A percentile compares a stretch with the other conserved stretches of the same genome.
Evolutionary conservation across 2,113 vertebrate genomes (phyloP).

Genomic region (Saimiri boliviensis): DNA sequence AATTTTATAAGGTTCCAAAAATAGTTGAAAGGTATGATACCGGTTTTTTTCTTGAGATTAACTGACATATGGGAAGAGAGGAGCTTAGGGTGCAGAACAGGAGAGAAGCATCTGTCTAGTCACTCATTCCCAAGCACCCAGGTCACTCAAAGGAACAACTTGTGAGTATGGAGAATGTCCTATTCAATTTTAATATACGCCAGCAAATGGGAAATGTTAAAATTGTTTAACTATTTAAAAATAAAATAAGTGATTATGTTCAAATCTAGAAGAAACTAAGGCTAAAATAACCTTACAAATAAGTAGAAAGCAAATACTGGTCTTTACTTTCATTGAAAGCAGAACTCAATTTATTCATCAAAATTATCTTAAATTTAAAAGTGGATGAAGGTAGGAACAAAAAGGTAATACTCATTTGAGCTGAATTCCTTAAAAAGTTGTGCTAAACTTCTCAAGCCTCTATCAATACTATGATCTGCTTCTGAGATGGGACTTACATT

Average conservation of each 20-base stretch:
- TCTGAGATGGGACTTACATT: neutral
- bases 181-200: neutral
- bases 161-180: neutral
- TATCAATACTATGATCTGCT: neutral
- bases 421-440: neutral
- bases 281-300: neutral
- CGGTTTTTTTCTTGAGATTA: neutral
- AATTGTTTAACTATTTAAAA: neutral
- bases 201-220: neutral
- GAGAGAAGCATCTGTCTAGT: no score
- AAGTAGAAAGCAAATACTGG: neutral
- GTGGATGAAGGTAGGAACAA: neutral
- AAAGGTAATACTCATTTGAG: neutral
- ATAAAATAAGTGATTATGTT: neutral
- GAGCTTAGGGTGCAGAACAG: fast-evolving
- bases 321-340: neutral
- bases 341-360: neutral
- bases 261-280: neutral
- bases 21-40: neutral
- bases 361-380: neutral
- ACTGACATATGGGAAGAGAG: neutral
- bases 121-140: neutral
- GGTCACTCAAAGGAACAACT: neutral
- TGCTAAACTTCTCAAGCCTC: neutral
- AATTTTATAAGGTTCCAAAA: neutral